phyloP scores from a whole-genome alignment of 2,113 vertebrate genomes.

The Camarhynchus parvulus region DNA sequence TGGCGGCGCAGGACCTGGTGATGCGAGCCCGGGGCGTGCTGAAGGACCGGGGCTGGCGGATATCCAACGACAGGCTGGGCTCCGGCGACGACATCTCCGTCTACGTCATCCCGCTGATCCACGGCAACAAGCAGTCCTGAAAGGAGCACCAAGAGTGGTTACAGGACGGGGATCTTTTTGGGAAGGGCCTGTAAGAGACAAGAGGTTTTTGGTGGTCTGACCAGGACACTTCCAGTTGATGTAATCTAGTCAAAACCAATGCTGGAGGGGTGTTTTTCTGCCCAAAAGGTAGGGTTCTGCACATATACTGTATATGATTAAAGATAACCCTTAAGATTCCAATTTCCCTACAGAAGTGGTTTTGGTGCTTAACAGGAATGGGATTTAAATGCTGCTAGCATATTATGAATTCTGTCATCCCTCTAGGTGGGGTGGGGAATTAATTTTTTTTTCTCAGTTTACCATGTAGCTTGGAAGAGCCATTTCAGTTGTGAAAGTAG shows the following conservation, averaged over 20 bases:
- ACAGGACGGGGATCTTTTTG: constrained; percentile 15
- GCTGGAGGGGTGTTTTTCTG: constrained; percentile 51
- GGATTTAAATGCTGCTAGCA: constrained; percentile 73
- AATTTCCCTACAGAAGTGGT: constrained; percentile 60
- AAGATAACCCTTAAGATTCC: constrained; percentile 51
- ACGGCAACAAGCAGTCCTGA: constrained; percentile 86
- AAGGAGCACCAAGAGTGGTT: background rate
- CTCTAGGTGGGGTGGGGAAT: constrained; percentile 40
- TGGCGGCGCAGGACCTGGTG: constrained; percentile 95
- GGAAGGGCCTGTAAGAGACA: constrained; percentile 36
- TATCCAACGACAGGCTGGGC: constrained; percentile 91
- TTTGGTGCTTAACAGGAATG: constrained; percentile 67
- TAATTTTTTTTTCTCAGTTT: constrained; percentile 56
- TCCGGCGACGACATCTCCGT: constrained; percentile 98
- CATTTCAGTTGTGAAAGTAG: constrained; percentile 47
- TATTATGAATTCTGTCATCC: constrained; percentile 42
- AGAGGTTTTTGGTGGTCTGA: background rate
- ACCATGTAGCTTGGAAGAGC: constrained; percentile 63
- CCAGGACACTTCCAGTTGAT: constrained; percentile 18
- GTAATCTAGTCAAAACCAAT: constrained; percentile 40
- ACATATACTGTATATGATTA: constrained; percentile 59
- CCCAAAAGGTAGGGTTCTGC: constrained; percentile 45
- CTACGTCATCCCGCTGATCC: constrained; percentile 92
- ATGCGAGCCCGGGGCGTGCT: constrained; percentile 93
- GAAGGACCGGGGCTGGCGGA: constrained; percentile 96